A percentile compares a stretch with the other conserved stretches of the same genome.
These are phyloP conservation scores for Myodes glareolus DNA, from an alignment of 2,113 vertebrate genomes.

Conservation along the genomic window DNA sequence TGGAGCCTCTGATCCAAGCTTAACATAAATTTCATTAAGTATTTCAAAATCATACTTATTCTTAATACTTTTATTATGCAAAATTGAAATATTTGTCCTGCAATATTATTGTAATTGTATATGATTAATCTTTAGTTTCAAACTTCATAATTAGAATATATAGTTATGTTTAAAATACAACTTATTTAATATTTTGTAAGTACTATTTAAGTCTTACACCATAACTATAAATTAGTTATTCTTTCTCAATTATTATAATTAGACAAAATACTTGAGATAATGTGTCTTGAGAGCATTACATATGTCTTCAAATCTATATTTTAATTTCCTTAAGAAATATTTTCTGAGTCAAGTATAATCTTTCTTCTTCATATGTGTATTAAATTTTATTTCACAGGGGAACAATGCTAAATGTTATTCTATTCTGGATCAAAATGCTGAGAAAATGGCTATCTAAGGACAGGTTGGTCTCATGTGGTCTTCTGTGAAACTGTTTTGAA, in stretches of 20 bases:
- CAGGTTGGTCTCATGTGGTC: not conserved
- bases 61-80: not conserved
- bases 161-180: slow-evolving; percentile 21
- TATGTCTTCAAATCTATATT: not conserved
- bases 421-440: not conserved
- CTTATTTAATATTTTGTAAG: slow-evolving; percentile 32
- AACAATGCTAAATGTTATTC: not conserved
- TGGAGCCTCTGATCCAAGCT: not conserved
- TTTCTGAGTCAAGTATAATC: slow-evolving; percentile 29
- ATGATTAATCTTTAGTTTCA: not conserved
- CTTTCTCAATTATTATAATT: slow-evolving; percentile 5
- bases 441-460: slow-evolving; percentile 57
- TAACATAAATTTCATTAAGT: not conserved
- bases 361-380: slow-evolving; percentile 23
- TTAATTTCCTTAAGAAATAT: not conserved
- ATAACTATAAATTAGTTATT: slow-evolving; percentile 10
- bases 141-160: not conserved
- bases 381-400: slow-evolving; percentile 32
- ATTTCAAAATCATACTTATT: not conserved
- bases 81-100: not conserved
- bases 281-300: not conserved
- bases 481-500: slow-evolving; percentile 52
- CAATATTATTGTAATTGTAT: not conserved
- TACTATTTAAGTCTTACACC: not conserved
- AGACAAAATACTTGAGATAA: not conserved